Percentiles rank a stretch among this genome's conserved stretches.
phyloP scores from a whole-genome alignment of 2,113 vertebrate genomes.

The Carassius auratus region DNA sequence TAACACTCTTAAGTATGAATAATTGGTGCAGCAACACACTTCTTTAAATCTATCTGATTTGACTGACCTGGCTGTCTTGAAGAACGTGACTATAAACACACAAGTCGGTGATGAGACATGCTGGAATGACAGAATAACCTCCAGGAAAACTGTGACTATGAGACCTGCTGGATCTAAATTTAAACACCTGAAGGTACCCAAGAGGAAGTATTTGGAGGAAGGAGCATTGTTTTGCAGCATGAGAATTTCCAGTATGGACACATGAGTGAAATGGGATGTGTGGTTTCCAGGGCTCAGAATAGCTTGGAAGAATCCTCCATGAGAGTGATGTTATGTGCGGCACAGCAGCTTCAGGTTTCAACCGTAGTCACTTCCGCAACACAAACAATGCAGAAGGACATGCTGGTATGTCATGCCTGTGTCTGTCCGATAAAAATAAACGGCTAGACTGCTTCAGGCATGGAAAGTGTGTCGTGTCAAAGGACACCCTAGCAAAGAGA shows the following conservation, averaged over 20 bases:
- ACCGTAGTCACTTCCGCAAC: background rate
- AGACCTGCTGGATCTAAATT: constrained; percentile 50
- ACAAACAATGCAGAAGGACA: constrained; percentile 15
- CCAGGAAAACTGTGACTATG: constrained; percentile 26
- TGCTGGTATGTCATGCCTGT: background rate
- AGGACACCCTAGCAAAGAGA: background rate
- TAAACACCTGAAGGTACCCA: constrained; percentile 29
- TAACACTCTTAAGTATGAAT: background rate
- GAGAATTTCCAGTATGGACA: constrained; percentile 46
- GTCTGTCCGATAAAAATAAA: constrained; percentile 31
- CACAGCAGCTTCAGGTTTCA: constrained; percentile 18
- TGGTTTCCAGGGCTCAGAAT: constrained; percentile 12
- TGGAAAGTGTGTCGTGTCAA: constrained; percentile 41
- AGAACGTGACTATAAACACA: constrained; percentile 45
- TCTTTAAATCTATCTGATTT: background rate
- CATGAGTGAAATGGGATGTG: background rate
- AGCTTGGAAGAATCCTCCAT: background rate
- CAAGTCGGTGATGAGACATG: background rate
- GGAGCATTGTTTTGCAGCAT: constrained; percentile 28
- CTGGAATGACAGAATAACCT: constrained; percentile 33
- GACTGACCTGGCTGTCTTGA: background rate
- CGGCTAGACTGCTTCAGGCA: constrained; percentile 28
- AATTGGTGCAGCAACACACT: background rate
- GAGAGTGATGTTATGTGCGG: background rate
- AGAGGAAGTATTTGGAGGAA: constrained; percentile 43